Evolutionary conservation across 2,797 vertebrate genomes (phyloP).

Genomic region (Pseudochirops corinnae): DNA sequence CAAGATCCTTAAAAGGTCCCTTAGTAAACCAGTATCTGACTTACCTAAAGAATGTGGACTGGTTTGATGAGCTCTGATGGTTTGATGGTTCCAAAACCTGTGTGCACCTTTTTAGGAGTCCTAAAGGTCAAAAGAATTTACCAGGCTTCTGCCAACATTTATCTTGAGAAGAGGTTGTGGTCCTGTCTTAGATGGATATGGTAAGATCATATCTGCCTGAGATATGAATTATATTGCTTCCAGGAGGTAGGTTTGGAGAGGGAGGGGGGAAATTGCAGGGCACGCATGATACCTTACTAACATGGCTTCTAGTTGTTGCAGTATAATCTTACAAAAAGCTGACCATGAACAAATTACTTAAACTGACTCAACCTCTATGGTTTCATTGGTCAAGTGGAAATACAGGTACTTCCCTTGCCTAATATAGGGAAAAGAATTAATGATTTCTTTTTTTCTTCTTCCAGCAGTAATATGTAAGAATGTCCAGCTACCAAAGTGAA

Average conservation of each 20-base stretch:
- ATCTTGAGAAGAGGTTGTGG: not conserved
- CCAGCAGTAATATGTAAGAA: not conserved
- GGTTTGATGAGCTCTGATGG: not conserved
- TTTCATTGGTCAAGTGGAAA: not conserved
- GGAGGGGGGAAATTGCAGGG: not conserved
- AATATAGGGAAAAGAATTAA: not conserved
- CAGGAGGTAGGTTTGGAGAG: not conserved
- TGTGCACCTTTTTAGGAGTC: too few relatives aligned
- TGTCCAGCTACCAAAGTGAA: not conserved
- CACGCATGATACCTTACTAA: not conserved
- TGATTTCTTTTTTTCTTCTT: not conserved
- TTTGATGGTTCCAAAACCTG: not conserved
- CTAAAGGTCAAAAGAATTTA: not conserved
- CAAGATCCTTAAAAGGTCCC: not conserved
- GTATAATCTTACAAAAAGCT: too few relatives aligned
- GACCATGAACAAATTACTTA: too few relatives aligned
- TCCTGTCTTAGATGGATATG: not conserved
- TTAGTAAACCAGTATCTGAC: not conserved
- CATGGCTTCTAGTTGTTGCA: too few relatives aligned
- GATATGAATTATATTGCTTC: not conserved
- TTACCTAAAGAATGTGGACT: not conserved
- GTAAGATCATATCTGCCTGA: not conserved
- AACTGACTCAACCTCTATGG: not conserved
- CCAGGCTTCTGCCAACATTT: not conserved
- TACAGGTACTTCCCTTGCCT: not conserved